Percentiles rank a stretch among this genome's conserved stretches.
Evolutionary conservation across 2,797 vertebrate genomes (phyloP).

Genomic region (Anguilla megastoma): DNA sequence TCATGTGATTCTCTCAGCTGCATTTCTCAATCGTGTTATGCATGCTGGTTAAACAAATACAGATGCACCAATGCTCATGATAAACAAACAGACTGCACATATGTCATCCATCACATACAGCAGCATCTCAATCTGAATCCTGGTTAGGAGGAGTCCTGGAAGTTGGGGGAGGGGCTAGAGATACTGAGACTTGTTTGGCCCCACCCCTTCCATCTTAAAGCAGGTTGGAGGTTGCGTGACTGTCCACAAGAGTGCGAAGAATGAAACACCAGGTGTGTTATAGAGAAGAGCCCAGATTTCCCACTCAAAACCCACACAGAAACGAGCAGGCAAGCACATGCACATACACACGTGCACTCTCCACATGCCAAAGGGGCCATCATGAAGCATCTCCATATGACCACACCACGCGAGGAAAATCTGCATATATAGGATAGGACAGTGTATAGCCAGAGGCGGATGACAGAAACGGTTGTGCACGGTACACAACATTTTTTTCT

Average conservation of each 20-base stretch:
- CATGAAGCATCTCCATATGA: neutral
- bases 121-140: neutral
- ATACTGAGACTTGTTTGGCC: neutral
- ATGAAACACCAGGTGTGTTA: conserved; percentile 6
- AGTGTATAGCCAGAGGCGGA: neutral
- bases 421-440: neutral
- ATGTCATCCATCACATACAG: neutral
- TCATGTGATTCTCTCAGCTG: neutral
- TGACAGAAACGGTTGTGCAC: neutral
- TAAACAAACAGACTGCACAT: neutral
- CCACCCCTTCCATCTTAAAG: neutral
- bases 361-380: neutral
- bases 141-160: neutral
- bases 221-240: neutral
- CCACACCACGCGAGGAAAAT: neutral
- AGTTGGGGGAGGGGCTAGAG: neutral
- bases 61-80: neutral
- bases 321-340: neutral
- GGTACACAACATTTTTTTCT: neutral
- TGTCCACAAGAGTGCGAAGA: neutral
- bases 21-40: neutral
- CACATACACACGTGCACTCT: neutral
- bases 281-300: neutral
- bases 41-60: neutral
- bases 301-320: neutral